Base-by-base conservation (phyloP, 2,113 vertebrate species). In the Dicerorhinus sumatrensis region DNA sequence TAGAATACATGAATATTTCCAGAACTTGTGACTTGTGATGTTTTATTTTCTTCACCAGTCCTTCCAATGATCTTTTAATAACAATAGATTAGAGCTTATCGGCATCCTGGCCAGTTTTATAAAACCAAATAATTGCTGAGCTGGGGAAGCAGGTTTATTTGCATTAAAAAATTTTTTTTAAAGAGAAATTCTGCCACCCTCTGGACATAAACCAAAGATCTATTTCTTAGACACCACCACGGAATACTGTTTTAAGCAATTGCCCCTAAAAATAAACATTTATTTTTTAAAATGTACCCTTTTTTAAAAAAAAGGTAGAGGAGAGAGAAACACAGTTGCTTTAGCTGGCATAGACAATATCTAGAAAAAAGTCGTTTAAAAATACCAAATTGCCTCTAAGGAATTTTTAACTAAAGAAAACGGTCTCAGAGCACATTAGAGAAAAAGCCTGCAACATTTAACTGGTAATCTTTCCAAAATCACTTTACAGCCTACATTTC, bases 161-260 rank as follows among this genome's bases (percentile, higher is more conserved):
- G 87, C 97, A 98, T 98, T 98, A 95, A 93, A 82, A 97, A 91
- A 97, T 92, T 97, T 97, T 92, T 58, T 82, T 97, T 96, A 96
- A 98, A 99, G 99, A 98, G 99, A 99, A 98, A 99, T 97, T 98
- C 99, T 99, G 99, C 99, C 99, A 99, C 99, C 99, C 98, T 98
- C 99, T 99, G 99, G 99, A 98, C 97, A 98, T 67, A 96, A 98
- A 97, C 36, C 75, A 96, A 97, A 98, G 70, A 96, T 96, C 96
- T 63, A 25, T 90, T 97, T 98, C 77, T 97, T 95, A 91, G 79
- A 95, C 46, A 95, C 36, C 2, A 60, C 82, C 77, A 84, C 51
- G 33, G 77, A 76, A 96, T 27, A 63, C 79, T 93, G 70, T 86
- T 96, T 97, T 81, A 97, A 85, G 62, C 56, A 82, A 6, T 42